phyloP scores from a whole-genome alignment of 2,797 vertebrate species.

The Tiaroga cobitis region DNA sequence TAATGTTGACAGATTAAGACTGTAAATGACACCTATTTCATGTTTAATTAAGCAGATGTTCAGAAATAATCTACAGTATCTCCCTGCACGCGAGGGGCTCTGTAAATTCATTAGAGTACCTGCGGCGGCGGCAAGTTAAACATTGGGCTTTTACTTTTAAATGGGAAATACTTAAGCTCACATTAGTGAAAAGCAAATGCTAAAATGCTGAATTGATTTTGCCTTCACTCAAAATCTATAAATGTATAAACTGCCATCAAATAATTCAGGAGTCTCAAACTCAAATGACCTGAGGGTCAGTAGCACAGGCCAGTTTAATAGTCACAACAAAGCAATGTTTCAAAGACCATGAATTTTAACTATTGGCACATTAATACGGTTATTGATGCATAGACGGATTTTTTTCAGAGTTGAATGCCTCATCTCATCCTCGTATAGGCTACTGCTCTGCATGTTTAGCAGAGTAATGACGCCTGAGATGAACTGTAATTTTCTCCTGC shows the following conservation, averaged over 20 bases:
- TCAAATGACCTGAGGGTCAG: conserved; percentile 13
- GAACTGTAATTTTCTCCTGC: conserved; percentile 9
- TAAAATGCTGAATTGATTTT: conserved; percentile 10
- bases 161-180: not conserved
- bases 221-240: conserved; percentile 8
- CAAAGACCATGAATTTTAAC: conserved; percentile 3
- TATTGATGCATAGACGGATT: not conserved
- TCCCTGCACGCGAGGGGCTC: not conserved
- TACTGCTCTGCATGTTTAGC: conserved; percentile 19
- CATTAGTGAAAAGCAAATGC: conserved; percentile 15
- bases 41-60: conserved; percentile 36
- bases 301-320: not conserved
- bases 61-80: conserved; percentile 18
- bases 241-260: conserved; percentile 19
- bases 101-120: conserved; percentile 15
- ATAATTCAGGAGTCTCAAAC: not conserved
- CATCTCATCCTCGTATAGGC: not conserved
- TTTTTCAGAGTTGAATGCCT: conserved; percentile 20
- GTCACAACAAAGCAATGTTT: conserved; percentile 20
- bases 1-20: conserved; percentile 30
- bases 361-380: not conserved
- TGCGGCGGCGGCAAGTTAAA: conserved; percentile 3
- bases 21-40: conserved; percentile 30
- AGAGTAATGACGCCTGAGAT: conserved; percentile 2
- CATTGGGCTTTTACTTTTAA: conserved; percentile 7